Evolutionary conservation across 2,797 vertebrate genomes (phyloP), one percentile per base, ranked within the genome.

Genomic region (Falco cherrug): DNA sequence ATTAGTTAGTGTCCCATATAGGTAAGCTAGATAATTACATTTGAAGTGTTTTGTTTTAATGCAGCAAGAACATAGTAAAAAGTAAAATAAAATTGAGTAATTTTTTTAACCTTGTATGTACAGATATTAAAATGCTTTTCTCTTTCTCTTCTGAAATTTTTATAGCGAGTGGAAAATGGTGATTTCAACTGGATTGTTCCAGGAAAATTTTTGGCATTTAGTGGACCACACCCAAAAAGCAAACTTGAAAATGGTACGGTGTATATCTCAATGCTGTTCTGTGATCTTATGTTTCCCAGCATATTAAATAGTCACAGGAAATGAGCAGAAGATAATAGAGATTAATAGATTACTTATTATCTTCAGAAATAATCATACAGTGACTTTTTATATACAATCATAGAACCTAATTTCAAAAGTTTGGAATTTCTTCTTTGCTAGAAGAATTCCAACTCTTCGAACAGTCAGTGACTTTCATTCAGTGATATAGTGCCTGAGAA

Each of bases 181-280:
- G 99, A 99, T 97, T 99, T 99, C 97, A 99, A 99, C 98, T 99
- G 99, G 99, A 99, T 99, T 47, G 97, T 99, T 71, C 99, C 99
- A 9, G 98, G 98, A 79, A 99, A 99, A 96, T 98, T 99, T 91
- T 97, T 99, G 97, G 99, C 99, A 16, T 99, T 99, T 97, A 99
- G 99, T n/a, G 99, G 99, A 91, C 99, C 99, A 16, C 99, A 99
- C 90, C 98, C 99, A 20, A 99, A 99, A 98, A 99, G 98, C 95
- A 99, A 99, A 98, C 97, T 99, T 88, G 99, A 99, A 98, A 99
- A 99, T 73, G 99, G 99, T 99, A 98, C 97, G 98, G 89, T 89
- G 22, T 45, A 21, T 59, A 25, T 75, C 94, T 60, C 60, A 53
- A 60, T 64, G 43, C 5, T 91, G 16, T 76, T 67, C 11, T 69